Evolutionary conservation across 2,797 vertebrate species (phyloP).

Genomic region (Odontamblyopus lacepedii): DNA sequence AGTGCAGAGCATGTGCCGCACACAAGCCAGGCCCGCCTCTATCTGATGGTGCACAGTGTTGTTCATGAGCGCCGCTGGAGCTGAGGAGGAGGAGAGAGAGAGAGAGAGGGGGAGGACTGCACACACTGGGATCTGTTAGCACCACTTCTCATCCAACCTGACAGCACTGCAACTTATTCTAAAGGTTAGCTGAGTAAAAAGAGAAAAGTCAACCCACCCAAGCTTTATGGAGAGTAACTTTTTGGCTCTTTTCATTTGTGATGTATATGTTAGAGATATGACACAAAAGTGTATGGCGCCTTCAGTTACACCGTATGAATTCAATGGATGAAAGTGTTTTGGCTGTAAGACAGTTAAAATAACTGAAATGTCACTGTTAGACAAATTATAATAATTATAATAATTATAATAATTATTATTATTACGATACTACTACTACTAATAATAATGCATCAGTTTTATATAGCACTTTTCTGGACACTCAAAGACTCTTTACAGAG

Average conservation of each 20-base stretch:
- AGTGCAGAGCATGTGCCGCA: constrained; percentile 15
- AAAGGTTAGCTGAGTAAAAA: constrained; percentile 18
- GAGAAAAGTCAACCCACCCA: constrained; percentile 21
- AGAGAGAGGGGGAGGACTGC: constrained; percentile 26
- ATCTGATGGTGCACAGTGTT: constrained; percentile 19
- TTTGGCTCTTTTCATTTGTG: constrained; percentile 23
- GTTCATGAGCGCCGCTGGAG: constrained; percentile 6
- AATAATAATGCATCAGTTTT: too few species aligned
- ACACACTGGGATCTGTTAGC: constrained; percentile 31
- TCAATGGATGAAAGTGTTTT: too few species aligned
- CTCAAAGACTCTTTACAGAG: too few species aligned
- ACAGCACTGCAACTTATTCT: constrained; percentile 31
- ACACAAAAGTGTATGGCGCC: constrained; percentile 3
- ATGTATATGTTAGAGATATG: neutral
- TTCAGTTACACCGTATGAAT: too few species aligned
- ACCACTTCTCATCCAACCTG: constrained; percentile 30
- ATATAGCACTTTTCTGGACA: too few species aligned
- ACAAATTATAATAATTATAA: too few species aligned
- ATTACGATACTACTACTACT: too few species aligned
- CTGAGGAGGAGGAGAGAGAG: constrained; percentile 1
- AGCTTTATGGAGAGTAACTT: constrained; percentile 15
- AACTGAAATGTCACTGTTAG: too few species aligned
- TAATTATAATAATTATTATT: too few species aligned
- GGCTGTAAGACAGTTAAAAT: too few species aligned
- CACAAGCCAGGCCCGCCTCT: constrained; percentile 2